Evolutionary conservation across 2,888 invertebrate genomes (phyloP).

Genomic region (Gisinianus flammeolus): DNA sequence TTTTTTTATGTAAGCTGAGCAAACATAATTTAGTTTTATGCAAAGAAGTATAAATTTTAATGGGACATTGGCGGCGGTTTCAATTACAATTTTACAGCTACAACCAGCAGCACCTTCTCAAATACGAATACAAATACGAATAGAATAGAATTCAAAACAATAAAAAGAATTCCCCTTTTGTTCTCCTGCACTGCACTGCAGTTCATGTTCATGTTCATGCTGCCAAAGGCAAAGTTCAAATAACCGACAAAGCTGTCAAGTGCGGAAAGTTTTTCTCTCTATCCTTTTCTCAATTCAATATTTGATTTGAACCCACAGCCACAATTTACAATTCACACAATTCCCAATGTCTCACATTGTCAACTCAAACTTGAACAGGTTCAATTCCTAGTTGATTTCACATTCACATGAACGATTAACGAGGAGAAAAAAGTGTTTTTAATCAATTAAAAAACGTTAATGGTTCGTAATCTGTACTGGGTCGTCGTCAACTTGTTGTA

Average conservation of each 20-base stretch:
- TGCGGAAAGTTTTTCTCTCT: not conserved
- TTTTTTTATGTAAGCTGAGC: constrained; percentile 20
- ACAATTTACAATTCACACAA: too few relatives aligned
- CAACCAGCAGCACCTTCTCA: not conserved
- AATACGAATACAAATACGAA: not conserved
- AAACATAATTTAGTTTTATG: constrained; percentile 24
- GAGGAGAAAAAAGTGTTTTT: too few relatives aligned
- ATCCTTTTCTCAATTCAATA: not conserved
- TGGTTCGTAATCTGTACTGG: too few relatives aligned
- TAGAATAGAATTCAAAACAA: not conserved
- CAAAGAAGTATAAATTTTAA: constrained; percentile 28
- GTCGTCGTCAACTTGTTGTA: too few relatives aligned
- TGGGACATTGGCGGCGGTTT: constrained; percentile 23
- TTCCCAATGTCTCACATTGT: too few relatives aligned
- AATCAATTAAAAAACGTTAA: too few relatives aligned
- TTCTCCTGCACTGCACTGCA: too few relatives aligned
- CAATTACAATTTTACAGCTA: constrained; percentile 15
- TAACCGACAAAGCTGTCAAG: not conserved
- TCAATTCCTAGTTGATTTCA: too few relatives aligned
- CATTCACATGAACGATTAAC: too few relatives aligned
- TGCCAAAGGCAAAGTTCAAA: too few relatives aligned
- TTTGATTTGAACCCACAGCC: constrained; percentile 4
- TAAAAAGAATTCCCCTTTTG: not conserved
- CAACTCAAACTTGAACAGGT: too few relatives aligned
- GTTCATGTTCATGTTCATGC: too few relatives aligned